These are phyloP conservation scores for Carduelis carduelis DNA, from an alignment of 2,797 vertebrate species.

Conservation along the genomic window DNA sequence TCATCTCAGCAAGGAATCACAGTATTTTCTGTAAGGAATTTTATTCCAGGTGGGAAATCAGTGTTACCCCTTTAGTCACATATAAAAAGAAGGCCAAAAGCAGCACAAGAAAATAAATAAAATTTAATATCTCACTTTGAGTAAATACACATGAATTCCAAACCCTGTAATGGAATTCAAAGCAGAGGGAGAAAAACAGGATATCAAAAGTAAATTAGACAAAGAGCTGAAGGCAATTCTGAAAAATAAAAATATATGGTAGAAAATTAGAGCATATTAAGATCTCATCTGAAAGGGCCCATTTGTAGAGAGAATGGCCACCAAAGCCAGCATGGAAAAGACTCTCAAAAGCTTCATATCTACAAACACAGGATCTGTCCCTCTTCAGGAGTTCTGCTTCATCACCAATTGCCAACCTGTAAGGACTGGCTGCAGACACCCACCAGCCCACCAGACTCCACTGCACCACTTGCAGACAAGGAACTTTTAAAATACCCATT, in stretches of 20 bases:
- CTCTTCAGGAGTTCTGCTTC: not conserved
- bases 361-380: not conserved
- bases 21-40: not conserved
- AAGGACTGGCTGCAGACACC: not conserved
- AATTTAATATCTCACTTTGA: not conserved
- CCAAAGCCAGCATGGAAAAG: not conserved
- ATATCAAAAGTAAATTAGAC: not conserved
- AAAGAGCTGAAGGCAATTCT: not conserved
- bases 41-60: not conserved
- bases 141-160: slow-evolving; percentile 7
- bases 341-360: not conserved
- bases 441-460: not conserved
- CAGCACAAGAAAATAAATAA: slow-evolving; percentile 2
- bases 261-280: not conserved
- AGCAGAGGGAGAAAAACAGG: not conserved
- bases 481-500: not conserved
- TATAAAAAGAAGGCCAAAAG: not conserved
- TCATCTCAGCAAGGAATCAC: not conserved
- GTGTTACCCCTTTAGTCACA: not conserved
- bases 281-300: not conserved
- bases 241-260: slow-evolving; percentile 5
- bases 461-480: not conserved
- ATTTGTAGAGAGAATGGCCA: not conserved
- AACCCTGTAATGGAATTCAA: not conserved
- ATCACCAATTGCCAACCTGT: accelerated